Percentiles rank a stretch among this genome's conserved stretches.
Conservation (phyloP, 1,140 invertebrate species). For the Aricia agestis region DNA sequence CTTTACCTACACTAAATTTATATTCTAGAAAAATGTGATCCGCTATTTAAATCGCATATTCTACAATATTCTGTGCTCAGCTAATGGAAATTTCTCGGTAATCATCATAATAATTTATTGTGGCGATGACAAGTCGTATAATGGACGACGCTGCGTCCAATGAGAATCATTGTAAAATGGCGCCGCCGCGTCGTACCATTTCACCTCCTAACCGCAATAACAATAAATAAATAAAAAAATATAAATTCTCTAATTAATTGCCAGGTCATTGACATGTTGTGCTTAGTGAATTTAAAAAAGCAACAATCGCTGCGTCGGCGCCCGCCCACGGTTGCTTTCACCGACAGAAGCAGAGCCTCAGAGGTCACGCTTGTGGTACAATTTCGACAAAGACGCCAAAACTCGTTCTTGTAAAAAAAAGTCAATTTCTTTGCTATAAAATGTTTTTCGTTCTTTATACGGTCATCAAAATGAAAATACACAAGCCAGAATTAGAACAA, state of each 20-base stretch:
- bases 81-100: background rate
- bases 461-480: too few relatives aligned
- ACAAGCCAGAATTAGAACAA: too few relatives aligned
- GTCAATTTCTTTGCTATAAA: too few relatives aligned
- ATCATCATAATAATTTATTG: background rate
- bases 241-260: slow-evolving; percentile 13
- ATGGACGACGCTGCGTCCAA: background rate
- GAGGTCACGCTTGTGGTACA: background rate
- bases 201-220: slow-evolving; percentile 12
- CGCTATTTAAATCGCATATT: too few relatives aligned
- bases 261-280: slow-evolving; percentile 20
- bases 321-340: slow-evolving; percentile 54
- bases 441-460: too few relatives aligned
- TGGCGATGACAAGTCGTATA: background rate
- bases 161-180: background rate
- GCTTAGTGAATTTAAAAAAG: slow-evolving; percentile 30
- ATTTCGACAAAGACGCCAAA: background rate
- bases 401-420: background rate
- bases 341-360: slow-evolving; percentile 24
- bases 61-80: background rate
- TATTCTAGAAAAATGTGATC: too few relatives aligned
- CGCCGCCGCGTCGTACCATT: background rate
- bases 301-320: slow-evolving; percentile 34
- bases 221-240: slow-evolving; percentile 9
- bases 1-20: too few relatives aligned